These are phyloP conservation scores for Holacanthus passer DNA, from an alignment of 2,113 vertebrate genomes.

Conservation along the genomic window DNA sequence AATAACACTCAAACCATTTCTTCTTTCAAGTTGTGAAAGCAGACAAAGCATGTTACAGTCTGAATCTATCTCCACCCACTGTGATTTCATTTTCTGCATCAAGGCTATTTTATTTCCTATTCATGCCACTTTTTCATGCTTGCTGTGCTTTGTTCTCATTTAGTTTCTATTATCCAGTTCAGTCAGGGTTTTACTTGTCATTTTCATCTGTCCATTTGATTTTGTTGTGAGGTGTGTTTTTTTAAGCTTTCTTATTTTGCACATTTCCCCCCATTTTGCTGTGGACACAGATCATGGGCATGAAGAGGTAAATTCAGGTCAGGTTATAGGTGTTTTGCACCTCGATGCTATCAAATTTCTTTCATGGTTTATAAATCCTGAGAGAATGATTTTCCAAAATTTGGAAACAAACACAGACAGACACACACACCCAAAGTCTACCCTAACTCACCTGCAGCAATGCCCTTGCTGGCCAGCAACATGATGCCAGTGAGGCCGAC, in stretches of 20 bases:
- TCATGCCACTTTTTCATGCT: slow-evolving; percentile 68
- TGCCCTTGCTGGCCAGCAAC: slow-evolving; percentile 95
- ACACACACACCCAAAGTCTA: not conserved
- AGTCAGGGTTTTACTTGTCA: slow-evolving; percentile 52
- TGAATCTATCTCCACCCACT: slow-evolving; percentile 56
- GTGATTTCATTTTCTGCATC: slow-evolving; percentile 74
- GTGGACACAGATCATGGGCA: slow-evolving; percentile 17
- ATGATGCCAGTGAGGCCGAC: slow-evolving; percentile 93
- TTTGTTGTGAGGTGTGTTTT: slow-evolving; percentile 41
- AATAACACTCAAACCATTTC: slow-evolving; percentile 21
- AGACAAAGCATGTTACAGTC: slow-evolving; percentile 49
- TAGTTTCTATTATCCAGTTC: slow-evolving; percentile 63
- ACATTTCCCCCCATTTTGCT: slow-evolving; percentile 3
- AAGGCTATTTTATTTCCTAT: slow-evolving; percentile 67
- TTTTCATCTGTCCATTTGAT: slow-evolving; percentile 54
- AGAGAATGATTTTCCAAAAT: slow-evolving; percentile 2
- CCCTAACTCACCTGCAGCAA: slow-evolving; percentile 89
- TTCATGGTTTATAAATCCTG: slow-evolving; percentile 1
- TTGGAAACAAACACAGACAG: not conserved
- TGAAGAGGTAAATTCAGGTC: slow-evolving; percentile 13
- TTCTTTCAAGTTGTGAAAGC: slow-evolving; percentile 47
- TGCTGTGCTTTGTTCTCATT: slow-evolving; percentile 70
- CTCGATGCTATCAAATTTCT: not conserved
- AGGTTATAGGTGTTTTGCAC: slow-evolving; percentile 8
- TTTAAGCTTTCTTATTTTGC: slow-evolving; percentile 27